Percentiles rank a stretch among this genome's conserved stretches.
phyloP scores from a whole-genome alignment of 1,140 invertebrate genomes.

The Drosophila leontia region DNA sequence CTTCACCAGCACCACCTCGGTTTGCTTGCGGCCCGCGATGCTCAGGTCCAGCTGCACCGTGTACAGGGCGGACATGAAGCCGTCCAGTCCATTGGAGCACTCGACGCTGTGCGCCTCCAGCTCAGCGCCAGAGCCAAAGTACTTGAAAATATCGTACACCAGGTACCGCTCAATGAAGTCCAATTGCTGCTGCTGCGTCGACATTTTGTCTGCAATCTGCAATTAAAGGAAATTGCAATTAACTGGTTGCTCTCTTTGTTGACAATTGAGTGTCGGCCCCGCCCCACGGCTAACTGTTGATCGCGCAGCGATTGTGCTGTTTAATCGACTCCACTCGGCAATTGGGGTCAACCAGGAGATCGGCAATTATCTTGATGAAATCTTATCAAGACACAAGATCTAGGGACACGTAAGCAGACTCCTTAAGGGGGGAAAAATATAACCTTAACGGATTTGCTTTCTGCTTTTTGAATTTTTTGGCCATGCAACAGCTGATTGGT shows the following conservation, averaged over 20 bases:
- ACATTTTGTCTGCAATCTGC: conserved; percentile 38
- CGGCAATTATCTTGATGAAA: not conserved
- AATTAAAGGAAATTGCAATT: not conserved
- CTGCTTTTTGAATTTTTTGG: conserved; percentile 5
- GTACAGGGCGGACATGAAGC: conserved; percentile 82
- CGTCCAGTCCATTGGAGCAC: conserved; percentile 69
- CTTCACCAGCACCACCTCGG: conserved; percentile 68
- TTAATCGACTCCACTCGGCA: not conserved
- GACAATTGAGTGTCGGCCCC: not conserved
- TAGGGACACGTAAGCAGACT: not conserved
- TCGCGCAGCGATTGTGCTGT: conserved; percentile 4
- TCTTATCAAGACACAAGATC: conserved; percentile 6
- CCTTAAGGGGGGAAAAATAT: not conserved
- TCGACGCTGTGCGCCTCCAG: conserved; percentile 55
- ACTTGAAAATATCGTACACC: conserved; percentile 65
- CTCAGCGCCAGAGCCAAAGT: conserved; percentile 51
- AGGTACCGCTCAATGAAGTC: conserved; percentile 67
- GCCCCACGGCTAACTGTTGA: not conserved
- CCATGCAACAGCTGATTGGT: conserved; percentile 1
- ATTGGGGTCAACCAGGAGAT: not conserved
- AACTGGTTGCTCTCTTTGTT: conserved; percentile 3
- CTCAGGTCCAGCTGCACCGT: conserved; percentile 64
- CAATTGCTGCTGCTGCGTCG: conserved; percentile 66
- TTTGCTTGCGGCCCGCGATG: conserved; percentile 20
- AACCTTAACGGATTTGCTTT: not conserved